phyloP scores from a whole-genome alignment of 2,797 vertebrate genomes.

The Picus viridis region DNA sequence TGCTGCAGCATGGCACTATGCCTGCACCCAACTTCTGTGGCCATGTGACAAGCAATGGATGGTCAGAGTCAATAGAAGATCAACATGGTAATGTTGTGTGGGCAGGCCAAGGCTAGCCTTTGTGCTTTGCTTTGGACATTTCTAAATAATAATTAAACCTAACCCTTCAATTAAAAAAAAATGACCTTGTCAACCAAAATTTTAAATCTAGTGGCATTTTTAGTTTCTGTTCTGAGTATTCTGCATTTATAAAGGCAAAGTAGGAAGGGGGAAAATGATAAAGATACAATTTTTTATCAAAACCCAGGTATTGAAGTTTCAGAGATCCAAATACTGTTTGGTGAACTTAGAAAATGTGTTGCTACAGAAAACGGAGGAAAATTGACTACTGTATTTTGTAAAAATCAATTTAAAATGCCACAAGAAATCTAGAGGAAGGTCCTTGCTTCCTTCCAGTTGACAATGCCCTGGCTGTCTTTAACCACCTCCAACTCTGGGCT shows the following conservation, averaged over 20 bases:
- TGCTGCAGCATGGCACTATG: neutral
- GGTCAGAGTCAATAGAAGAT: neutral
- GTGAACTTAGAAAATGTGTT: neutral
- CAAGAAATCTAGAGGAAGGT: neutral
- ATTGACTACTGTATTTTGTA: neutral
- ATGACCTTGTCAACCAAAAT: neutral
- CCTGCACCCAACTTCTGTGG: neutral
- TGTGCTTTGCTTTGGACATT: neutral
- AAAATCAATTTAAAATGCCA: neutral
- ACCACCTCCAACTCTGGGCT: neutral
- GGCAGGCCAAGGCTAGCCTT: neutral
- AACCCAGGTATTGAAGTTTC: neutral
- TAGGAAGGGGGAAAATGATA: neutral
- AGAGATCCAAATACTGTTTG: neutral
- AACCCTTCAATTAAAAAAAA: neutral
- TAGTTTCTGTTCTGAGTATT: neutral
- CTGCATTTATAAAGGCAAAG: neutral
- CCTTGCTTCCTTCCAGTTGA: neutral
- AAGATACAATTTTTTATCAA: neutral
- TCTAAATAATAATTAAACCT: neutral
- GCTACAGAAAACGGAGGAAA: neutral
- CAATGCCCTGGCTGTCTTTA: neutral
- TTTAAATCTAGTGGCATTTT: neutral
- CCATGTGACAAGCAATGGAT: rapidly evolving
- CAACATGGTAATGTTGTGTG: neutral